Evolutionary conservation across 2,888 invertebrate species (phyloP).

Genomic region (Volucella bombylans): DNA sequence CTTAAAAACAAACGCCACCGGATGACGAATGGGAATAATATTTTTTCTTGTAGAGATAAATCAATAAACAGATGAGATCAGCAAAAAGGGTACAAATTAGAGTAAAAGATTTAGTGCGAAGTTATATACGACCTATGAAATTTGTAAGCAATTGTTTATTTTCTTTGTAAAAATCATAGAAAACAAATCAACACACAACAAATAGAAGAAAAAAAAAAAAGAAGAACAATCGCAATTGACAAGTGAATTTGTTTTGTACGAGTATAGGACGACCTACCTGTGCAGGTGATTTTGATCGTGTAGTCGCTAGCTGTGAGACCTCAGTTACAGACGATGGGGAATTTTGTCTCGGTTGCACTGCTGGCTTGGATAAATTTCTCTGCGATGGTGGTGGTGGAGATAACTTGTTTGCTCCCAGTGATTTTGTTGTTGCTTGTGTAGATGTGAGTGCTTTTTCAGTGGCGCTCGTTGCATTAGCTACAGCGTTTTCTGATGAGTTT

Average conservation of each 20-base stretch:
- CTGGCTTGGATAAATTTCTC: slow-evolving; percentile 62
- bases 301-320: slow-evolving; percentile 56
- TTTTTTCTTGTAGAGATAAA: too few species aligned
- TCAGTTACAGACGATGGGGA: slow-evolving; percentile 38
- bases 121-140: background rate
- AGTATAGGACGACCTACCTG: slow-evolving; percentile 67
- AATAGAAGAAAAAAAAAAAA: background rate
- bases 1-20: background rate
- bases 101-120: background rate
- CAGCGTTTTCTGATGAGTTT: slow-evolving; percentile 68
- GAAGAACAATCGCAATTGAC: slow-evolving; percentile 6
- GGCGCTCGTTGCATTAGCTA: slow-evolving; percentile 77
- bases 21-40: too few species aligned
- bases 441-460: slow-evolving; percentile 82
- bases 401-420: slow-evolving; percentile 80
- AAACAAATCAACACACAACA: slow-evolving; percentile 3
- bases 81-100: background rate
- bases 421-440: slow-evolving; percentile 75
- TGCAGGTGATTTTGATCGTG: slow-evolving; percentile 73
- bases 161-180: slow-evolving; percentile 12
- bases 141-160: slow-evolving; percentile 34
- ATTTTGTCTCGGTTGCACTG: slow-evolving; percentile 70
- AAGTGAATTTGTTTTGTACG: slow-evolving; percentile 6
- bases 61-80: background rate
- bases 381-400: slow-evolving; percentile 79